phyloP scores from a whole-genome alignment of 2,113 vertebrate species.

The Miniopterus natalensis region DNA sequence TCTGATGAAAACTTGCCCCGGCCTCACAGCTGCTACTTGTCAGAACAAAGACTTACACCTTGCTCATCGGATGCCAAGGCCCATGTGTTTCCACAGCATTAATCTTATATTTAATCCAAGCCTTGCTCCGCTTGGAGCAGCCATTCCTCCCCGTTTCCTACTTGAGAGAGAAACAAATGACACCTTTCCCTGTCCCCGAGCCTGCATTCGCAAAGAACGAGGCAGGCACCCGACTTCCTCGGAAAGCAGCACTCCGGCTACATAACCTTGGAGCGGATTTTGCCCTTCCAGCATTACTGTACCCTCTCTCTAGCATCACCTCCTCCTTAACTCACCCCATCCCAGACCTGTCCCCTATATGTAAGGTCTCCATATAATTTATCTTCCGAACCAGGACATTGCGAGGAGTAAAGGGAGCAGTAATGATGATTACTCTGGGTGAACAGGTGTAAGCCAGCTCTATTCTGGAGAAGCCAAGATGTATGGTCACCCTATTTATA shows the following conservation, averaged over 20 bases:
- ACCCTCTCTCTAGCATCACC: background rate
- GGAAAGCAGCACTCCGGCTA: background rate
- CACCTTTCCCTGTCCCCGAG: background rate
- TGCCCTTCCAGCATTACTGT: background rate
- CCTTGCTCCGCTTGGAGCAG: background rate
- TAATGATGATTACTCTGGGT: background rate
- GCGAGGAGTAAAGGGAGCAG: background rate
- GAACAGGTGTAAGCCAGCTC: background rate
- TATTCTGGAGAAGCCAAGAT: background rate
- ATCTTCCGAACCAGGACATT: background rate
- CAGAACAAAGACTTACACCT: constrained; percentile 34
- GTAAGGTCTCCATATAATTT: background rate
- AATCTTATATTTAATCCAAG: background rate
- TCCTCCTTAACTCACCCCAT: background rate
- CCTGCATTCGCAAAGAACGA: background rate
- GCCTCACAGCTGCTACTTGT: constrained; percentile 1
- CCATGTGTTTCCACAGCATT: background rate
- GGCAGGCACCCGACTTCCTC: background rate
- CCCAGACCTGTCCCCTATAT: background rate
- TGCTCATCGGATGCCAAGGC: background rate
- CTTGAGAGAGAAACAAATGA: background rate
- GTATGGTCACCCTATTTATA: background rate
- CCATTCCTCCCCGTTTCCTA: background rate
- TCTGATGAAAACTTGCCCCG: constrained; percentile 34
- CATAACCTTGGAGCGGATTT: background rate